These are phyloP conservation scores for Novumbra hubbsi DNA, from an alignment of 2,797 vertebrate species.

Conservation along the genomic window DNA sequence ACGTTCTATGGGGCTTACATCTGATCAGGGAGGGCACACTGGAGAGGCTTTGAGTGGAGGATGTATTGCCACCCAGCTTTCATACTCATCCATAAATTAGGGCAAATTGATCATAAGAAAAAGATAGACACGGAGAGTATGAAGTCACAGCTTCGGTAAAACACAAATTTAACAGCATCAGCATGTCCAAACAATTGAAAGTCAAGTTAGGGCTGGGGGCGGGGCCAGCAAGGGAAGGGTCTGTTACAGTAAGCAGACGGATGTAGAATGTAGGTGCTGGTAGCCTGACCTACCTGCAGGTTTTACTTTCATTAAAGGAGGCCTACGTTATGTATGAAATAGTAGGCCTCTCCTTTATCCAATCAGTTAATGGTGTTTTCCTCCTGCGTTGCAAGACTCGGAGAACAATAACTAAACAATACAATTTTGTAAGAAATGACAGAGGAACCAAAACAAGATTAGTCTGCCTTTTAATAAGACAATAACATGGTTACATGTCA, in stretches of 20 bases:
- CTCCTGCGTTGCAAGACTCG: too few relatives aligned
- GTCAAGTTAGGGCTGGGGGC: conserved; percentile 15
- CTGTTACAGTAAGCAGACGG: too few relatives aligned
- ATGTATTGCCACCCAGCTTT: conserved; percentile 45
- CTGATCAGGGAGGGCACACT: conserved; percentile 28
- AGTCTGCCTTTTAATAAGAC: background rate
- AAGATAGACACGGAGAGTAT: conserved; percentile 25
- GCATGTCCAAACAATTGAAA: conserved; percentile 41
- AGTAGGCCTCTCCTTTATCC: too few relatives aligned
- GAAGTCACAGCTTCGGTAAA: conserved; percentile 23
- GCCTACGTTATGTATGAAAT: too few relatives aligned
- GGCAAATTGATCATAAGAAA: conserved; percentile 52
- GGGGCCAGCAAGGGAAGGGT: background rate
- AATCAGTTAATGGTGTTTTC: too few relatives aligned
- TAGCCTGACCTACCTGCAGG: too few relatives aligned
- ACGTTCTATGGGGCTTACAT: conserved; percentile 21
- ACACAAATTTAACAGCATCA: conserved; percentile 46
- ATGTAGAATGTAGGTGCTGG: too few relatives aligned
- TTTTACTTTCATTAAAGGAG: too few relatives aligned
- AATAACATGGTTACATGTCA: conserved; percentile 2
- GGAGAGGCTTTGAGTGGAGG: conserved; percentile 17
- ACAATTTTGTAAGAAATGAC: background rate
- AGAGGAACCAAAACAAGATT: background rate
- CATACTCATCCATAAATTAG: conserved; percentile 50
- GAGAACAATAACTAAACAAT: background rate